Base-by-base conservation (phyloP, 2,797 vertebrate species). In the Poeciliopsis turneri region DNA sequence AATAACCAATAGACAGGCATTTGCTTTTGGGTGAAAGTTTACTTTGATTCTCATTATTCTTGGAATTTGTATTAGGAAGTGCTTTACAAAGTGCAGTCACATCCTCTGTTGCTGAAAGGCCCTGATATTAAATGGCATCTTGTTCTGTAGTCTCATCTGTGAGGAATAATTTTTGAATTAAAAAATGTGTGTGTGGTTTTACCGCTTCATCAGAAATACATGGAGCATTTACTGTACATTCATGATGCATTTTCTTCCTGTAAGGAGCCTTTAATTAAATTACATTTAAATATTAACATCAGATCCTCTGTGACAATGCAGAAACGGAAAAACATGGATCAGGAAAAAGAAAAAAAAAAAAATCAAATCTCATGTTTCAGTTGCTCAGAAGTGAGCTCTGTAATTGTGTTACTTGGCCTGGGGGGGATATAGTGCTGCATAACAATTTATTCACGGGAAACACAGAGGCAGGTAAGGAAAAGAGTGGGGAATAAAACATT, bases 361-460 rank as follows among this genome's bases (percentile, higher is more conserved):
- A 12, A 20, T 64, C 13, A 55, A 47, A 47, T 70, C 6, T 23
- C 16, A 36, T 78, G 33, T 66, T 78, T 78, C 43, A 55, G 33
- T 39, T 76, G 3, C 25, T 68, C 47, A 57, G 11, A 64, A 78
- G 28, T 28, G 11, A 51, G 61, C 46, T 81, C 76, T 53, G 25
- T 64, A 25, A 75, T 46, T 15, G 61, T 74, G 66, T 47, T 77
- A 16, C 72, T 47, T 64, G 74, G 45, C 74, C 75, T 79, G 72
- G 72, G 61, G 68, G 36, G 41, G 30, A 33, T 33, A 85, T 20
- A 36, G 46, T 20, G 36, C 36, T 73, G 71, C 78, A 78, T 83
- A 78, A 70, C 76, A 87, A 84, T 71, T 9, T 49, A 87, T 76
- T 85, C 78, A 77, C 66, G 25, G 45, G 72, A 81, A 80, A 41